These are phyloP conservation scores for Drosophila insularis DNA, from an alignment of 1,140 invertebrate species.

Conservation along the genomic window DNA sequence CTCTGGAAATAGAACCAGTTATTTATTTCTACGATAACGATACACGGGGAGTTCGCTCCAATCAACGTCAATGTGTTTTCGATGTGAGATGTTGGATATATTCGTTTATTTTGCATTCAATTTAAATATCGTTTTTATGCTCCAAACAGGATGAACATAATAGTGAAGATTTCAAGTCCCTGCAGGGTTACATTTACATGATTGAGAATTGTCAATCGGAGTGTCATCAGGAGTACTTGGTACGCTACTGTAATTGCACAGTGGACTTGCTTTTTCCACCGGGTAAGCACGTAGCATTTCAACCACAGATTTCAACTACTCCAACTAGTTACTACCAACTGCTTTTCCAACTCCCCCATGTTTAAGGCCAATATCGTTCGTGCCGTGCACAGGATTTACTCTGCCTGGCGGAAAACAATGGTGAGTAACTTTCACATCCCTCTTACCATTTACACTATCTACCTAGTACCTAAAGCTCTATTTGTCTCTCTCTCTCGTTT, in stretches of 20 bases:
- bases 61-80: slow-evolving; percentile 71
- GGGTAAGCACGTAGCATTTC: slow-evolving; percentile 59
- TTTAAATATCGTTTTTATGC: not conserved
- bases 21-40: slow-evolving; percentile 75
- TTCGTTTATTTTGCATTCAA: not conserved
- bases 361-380: slow-evolving; percentile 59
- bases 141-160: slow-evolving; percentile 60
- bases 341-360: not conserved
- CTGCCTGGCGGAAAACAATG: slow-evolving; percentile 71
- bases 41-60: slow-evolving; percentile 62
- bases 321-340: slow-evolving; percentile 5
- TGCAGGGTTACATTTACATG: slow-evolving; percentile 73
- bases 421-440: slow-evolving; percentile 35
- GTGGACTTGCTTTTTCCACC: slow-evolving; percentile 79
- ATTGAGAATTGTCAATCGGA: slow-evolving; percentile 79
- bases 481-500: not conserved
- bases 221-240: slow-evolving; percentile 79
- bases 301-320: slow-evolving; percentile 27
- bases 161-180: slow-evolving; percentile 59
- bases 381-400: slow-evolving; percentile 67
- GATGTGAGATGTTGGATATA: slow-evolving; percentile 46
- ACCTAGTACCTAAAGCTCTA: not conserved
- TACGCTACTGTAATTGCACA: slow-evolving; percentile 77
- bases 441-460: not conserved
- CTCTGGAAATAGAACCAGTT: slow-evolving; percentile 69